Evolutionary conservation across 2,888 invertebrate species (phyloP), one percentile per base, ranked within the genome.

Genomic region (Ochropleura leucogaster): DNA sequence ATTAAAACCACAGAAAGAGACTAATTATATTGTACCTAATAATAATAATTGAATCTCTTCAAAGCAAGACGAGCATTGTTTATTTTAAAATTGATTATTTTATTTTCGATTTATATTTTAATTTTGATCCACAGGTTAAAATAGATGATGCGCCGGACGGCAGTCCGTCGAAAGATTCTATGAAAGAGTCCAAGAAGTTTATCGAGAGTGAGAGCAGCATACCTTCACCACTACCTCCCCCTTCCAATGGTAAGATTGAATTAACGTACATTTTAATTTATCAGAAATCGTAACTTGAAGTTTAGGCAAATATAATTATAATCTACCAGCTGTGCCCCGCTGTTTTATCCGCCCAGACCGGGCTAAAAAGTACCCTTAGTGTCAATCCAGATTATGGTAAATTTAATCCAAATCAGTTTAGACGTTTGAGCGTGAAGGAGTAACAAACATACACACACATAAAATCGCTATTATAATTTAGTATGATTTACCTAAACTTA

Each of bases 161-260:
- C 72, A 94, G 94, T 62, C 94, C 94, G 0, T 80, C 82, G 20
- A 91, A 91, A 64, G 87, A 87, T 5, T 80, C 86, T 5, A 80
- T 85, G 60, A 67, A 77, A 0, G 92, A 89, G 55, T 91, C 90
- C 9, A 88, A 81, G 80, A 92, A 90, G 65, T 79, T 93, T 18
- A 90, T 92, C 10, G 92, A 94, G 4, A 86, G 66, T n/a, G 95
- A 94, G 55, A 80, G 87, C 14, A 77, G 87, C 16, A 74, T 86
- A 14, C 51, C 84, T 0, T 85, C 89, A 7, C 72, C 81, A 0
- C 59, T 80, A 42, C 69, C 85, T 9, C 68, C 73, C 4, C 74
- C 88, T 10, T 63, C 73, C 3, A 77, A 89, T 10, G 89, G 89
- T 30, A 89, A 89, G 66, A 89, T 87, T 46, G 12, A 18, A 44